Evolutionary conservation across 2,797 vertebrate genomes (phyloP), one percentile per base, ranked within the genome.

Genomic region (Danionella dracula): DNA sequence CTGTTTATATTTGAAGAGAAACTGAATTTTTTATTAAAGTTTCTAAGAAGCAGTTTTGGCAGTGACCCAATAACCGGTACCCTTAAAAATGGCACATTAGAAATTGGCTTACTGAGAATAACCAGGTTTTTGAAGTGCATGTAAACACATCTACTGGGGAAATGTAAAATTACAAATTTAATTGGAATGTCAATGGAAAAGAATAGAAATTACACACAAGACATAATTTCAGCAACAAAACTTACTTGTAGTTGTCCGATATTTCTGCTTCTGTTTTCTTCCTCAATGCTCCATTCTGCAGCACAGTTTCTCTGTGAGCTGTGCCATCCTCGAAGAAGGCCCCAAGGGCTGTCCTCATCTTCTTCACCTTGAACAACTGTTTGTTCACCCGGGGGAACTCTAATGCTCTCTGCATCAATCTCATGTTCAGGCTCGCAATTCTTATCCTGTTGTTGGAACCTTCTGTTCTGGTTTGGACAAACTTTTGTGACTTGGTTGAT

Each of bases 161-260:
- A n/a, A n/a, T n/a, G n/a, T n/a, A n/a, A n/a, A n/a, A n/a, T n/a
- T n/a, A n/a, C n/a, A n/a, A n/a, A n/a, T n/a, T n/a, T n/a, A n/a
- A n/a, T n/a, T n/a, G n/a, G n/a, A n/a, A n/a, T n/a, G n/a, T n/a
- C n/a, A n/a, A n/a, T n/a, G n/a, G n/a, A n/a, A n/a, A n/a, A n/a
- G n/a, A n/a, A n/a, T n/a, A n/a, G n/a, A n/a, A n/a, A n/a, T n/a
- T 27, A 27, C 23, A 27, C 23, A 27, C 23, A 3, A 3, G 23
- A 27, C 3, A 27, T 3, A 27, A 27, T 1, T 42, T 16, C 11
- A 2, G 4, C 2, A 59, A 21, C 9, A 15, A 17, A 32, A 15
- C 60, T 84, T 66, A 90, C 89, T 82, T 81, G 85, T 67, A 80
- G 84, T 42, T 81, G 85, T 42, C 80, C 70, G 0, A 49, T 16